phyloP scores from a whole-genome alignment of 2,888 invertebrate genomes.

The Epistrophe eligans region DNA sequence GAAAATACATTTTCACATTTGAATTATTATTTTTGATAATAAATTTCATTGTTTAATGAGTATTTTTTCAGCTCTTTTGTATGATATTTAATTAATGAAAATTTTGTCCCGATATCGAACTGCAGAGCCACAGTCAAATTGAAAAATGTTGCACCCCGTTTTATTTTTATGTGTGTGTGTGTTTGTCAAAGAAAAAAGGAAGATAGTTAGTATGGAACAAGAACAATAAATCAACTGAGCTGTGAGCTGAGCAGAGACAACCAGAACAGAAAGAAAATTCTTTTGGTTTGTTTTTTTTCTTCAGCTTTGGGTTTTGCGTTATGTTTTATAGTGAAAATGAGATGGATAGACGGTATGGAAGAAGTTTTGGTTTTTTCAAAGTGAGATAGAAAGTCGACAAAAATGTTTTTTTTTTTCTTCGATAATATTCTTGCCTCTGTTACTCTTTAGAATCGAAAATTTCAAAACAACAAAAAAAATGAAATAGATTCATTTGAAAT shows the following conservation, averaged over 20 bases:
- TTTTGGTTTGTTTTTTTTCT: not conserved
- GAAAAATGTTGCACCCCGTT: constrained; percentile 60
- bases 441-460: not conserved
- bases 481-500: not conserved
- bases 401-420: no score
- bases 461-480: constrained; percentile 3
- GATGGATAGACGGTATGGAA: not conserved
- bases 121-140: constrained; percentile 54
- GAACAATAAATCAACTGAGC: not conserved
- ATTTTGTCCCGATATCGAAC: constrained; percentile 24
- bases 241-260: not conserved
- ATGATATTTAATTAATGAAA: not conserved
- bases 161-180: not conserved
- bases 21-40: constrained; percentile 4
- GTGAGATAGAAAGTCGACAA: not conserved
- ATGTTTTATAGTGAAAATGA: not conserved
- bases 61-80: not conserved
- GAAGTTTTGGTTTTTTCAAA: not conserved
- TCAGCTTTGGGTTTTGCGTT: not conserved
- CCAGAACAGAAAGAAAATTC: not conserved
- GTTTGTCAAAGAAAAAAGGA: constrained; percentile 13
- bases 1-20: constrained; percentile 34
- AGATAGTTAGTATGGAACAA: constrained; percentile 8
- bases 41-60: constrained; percentile 44
- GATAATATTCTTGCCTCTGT: not conserved